Conservation (phyloP, 2,113 vertebrate genomes). For the Plecotus auritus region DNA sequence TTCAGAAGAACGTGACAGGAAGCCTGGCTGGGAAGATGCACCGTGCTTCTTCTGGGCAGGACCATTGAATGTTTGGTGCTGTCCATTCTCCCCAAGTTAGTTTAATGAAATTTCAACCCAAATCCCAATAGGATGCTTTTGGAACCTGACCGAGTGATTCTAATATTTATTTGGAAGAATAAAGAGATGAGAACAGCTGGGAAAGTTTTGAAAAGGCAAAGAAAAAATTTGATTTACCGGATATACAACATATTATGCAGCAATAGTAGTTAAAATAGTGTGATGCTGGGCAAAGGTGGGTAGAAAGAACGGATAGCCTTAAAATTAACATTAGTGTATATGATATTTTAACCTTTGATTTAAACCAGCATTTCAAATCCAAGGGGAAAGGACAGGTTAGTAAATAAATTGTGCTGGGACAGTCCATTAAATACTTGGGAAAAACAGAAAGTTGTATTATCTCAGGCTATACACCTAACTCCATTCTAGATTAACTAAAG, state of each 20-base stretch:
- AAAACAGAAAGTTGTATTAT: neutral
- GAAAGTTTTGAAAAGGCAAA: neutral
- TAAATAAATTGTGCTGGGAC: neutral
- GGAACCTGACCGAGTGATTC: neutral
- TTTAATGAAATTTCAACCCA: conserved; percentile 21
- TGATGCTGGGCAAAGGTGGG: neutral
- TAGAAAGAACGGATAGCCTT: neutral
- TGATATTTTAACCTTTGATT: neutral
- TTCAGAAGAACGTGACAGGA: neutral
- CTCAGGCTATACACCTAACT: neutral
- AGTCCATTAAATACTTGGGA: neutral
- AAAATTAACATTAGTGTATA: neutral
- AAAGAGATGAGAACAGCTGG: neutral
- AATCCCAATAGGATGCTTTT: neutral
- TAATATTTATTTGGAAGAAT: neutral
- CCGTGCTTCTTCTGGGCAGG: neutral
- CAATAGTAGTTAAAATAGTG: neutral
- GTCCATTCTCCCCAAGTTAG: neutral
- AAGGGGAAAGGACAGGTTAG: neutral
- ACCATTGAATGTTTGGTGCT: neutral
- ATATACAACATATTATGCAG: neutral
- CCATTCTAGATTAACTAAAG: neutral
- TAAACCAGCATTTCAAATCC: neutral
- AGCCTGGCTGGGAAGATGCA: neutral
- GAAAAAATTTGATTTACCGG: neutral